Evolutionary conservation across 2,888 invertebrate genomes (phyloP).

Genomic region (Tetranychus truncatus): DNA sequence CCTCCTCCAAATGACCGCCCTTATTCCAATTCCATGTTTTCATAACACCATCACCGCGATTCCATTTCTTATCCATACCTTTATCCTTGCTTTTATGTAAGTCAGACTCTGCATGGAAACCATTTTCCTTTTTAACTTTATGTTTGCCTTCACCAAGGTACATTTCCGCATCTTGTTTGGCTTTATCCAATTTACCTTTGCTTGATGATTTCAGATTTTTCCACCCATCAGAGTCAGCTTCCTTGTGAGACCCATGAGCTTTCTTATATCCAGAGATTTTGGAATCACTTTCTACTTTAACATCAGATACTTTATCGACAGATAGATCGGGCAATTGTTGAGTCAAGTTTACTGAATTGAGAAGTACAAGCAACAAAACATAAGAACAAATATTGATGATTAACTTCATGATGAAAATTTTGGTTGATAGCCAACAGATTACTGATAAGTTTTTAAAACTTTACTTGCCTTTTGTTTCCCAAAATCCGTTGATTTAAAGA

Average conservation of each 20-base stretch:
- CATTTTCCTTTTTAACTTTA: neutral
- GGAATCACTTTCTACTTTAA: neutral
- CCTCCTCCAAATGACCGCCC: neutral
- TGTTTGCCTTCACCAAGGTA: neutral
- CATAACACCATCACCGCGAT: neutral
- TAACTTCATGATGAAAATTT: neutral
- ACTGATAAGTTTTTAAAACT: too few species aligned
- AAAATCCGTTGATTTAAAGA: too few species aligned
- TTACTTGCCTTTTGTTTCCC: too few species aligned
- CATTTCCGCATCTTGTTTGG: neutral
- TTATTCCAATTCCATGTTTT: neutral
- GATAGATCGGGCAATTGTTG: neutral
- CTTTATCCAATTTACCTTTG: neutral
- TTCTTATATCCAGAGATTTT: neutral
- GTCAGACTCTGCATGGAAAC: neutral
- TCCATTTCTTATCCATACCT: neutral
- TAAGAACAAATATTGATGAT: too few species aligned
- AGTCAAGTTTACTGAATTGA: neutral
- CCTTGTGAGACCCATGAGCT: neutral
- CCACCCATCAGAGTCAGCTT: neutral
- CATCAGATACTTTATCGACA: neutral
- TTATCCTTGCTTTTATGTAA: neutral
- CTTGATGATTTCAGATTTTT: neutral
- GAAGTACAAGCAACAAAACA: too few species aligned
- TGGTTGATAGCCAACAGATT: neutral